Evolutionary conservation across 2,797 vertebrate species (phyloP), one percentile per base, ranked within the genome.

Genomic region (Discoglossus pictus): DNA sequence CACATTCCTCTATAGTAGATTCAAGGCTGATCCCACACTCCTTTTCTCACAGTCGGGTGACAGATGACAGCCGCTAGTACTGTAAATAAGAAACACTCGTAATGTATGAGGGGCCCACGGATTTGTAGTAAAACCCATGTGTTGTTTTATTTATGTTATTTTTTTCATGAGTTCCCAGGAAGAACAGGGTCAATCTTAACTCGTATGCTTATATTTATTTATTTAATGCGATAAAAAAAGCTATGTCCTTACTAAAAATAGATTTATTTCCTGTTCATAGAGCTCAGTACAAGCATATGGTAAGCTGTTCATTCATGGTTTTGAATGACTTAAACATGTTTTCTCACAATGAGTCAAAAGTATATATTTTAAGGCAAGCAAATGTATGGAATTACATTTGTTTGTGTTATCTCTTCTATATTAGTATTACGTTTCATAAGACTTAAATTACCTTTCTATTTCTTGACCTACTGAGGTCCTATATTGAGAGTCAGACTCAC

Each of bases 31-130:
- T 59, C 52, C 20, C 35, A 34, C 64, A 34, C 53, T 31, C 11
- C 7, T n/a, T 17, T 66, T 66, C 64, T 66, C 64, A 66, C 64
- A 66, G 53, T 56, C 44, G 7, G 42, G 38, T 67, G 64, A 67
- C 43, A 59, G 35, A 67, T 42, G 64, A 48, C 64, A 51, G 64
- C 64, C 23, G 43, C 34, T 58, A 1, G 7, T 40, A 48, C 31
- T 42, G 35, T 42, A 51, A 42, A 58, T 58, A 42, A 31, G 11
- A 35, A 13, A 17, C 16, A 15, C 7, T 34, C n/a, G 15, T 17
- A 15, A 4, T 2, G 6, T 56, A 15, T 8, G 4, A 12, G 34
- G 31, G 34, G 23, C 23, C 11, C 21, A 39, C 27, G 27, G 3
- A 10, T 7, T 63, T 2, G 4, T 17, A 27, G 54, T 20, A 17